A percentile compares a stretch with the other conserved stretches of the same genome.
These are phyloP conservation scores for Indicator indicator DNA, from an alignment of 2,113 vertebrate species.

Conservation along the genomic window DNA sequence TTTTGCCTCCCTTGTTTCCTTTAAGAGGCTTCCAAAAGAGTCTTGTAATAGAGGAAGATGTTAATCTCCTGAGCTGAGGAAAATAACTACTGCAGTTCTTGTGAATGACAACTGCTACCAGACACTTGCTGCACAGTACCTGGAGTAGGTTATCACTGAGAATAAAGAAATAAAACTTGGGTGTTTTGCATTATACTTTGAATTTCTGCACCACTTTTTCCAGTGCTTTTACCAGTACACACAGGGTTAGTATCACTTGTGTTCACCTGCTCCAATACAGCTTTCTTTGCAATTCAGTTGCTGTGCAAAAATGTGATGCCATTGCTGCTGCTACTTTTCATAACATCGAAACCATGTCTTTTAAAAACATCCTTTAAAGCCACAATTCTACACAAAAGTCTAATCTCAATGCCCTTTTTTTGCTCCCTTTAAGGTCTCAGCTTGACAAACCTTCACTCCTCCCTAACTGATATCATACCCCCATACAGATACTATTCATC, in stretches of 20 bases:
- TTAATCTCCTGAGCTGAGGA: not conserved
- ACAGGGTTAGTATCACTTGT: accelerated
- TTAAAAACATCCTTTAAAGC: not conserved
- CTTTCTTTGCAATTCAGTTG: not conserved
- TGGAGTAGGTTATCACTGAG: not conserved
- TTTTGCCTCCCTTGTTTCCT: not conserved
- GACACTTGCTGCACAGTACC: not conserved
- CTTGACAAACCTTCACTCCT: not conserved
- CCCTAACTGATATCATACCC: accelerated
- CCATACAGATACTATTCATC: not conserved
- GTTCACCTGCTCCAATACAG: not conserved
- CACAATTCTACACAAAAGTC: not conserved
- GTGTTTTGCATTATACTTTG: not conserved
- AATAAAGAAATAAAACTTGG: not conserved
- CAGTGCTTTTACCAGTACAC: not conserved
- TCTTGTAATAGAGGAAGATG: not conserved
- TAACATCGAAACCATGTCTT: not conserved
- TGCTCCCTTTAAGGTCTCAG: not conserved
- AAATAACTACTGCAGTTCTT: not conserved
- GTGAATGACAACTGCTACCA: not conserved
- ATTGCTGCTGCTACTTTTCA: not conserved
- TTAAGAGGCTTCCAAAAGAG: not conserved
- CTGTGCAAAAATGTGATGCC: not conserved
- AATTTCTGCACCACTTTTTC: not conserved
- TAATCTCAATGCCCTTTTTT: not conserved